Evolutionary conservation across 2,113 vertebrate genomes (phyloP).

Genomic region (Campylomormyrus tamandua): DNA sequence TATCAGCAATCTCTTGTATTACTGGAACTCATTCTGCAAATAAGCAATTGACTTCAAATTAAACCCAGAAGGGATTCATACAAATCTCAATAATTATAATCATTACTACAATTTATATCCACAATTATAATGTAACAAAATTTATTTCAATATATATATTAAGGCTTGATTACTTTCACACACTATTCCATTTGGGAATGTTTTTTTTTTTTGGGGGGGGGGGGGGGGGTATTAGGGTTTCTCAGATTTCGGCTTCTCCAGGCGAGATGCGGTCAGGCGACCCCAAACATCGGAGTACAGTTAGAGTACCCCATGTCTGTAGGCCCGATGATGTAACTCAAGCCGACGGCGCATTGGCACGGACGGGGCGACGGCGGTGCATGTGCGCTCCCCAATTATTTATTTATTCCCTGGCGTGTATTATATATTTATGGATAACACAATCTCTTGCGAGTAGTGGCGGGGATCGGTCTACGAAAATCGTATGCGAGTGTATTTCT

Average conservation of each 20-base stretch:
- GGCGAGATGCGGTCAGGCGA: not conserved
- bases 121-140: not conserved
- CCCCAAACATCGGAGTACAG: not conserved
- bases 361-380: conserved; percentile 28
- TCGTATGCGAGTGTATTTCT: conserved; percentile 19
- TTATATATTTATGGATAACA: conserved; percentile 8
- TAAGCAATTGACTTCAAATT: not conserved
- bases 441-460: not conserved
- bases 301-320: conserved; percentile 19
- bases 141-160: not conserved
- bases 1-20: not conserved
- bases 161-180: not conserved
- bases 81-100: not conserved
- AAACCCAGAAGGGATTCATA: not conserved
- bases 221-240: not conserved
- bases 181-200: not conserved
- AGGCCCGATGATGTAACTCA: conserved; percentile 39
- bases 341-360: conserved; percentile 44
- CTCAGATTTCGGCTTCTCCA: not conserved
- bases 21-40: not conserved
- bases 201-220: not conserved
- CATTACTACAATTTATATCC: not conserved
- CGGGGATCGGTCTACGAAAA: conserved; percentile 17
- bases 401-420: conserved; percentile 21
- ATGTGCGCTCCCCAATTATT: conserved; percentile 34